Conservation (phyloP, 2,113 vertebrate genomes). For the Apteryx mantelli region DNA sequence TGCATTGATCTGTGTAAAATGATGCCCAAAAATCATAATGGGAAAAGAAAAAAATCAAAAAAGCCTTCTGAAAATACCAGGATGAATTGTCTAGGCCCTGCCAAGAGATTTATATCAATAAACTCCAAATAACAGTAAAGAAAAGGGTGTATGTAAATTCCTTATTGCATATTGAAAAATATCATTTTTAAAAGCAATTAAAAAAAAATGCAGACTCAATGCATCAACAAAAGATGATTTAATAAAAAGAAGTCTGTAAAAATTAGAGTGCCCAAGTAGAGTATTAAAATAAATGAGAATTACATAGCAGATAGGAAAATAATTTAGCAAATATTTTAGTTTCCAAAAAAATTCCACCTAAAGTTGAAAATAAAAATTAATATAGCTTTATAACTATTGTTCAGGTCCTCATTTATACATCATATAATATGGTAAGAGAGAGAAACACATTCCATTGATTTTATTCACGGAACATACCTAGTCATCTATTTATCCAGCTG, state of each 20-base stretch:
- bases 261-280: background rate
- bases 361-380: background rate
- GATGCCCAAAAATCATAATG: rapidly evolving
- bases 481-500: background rate
- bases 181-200: background rate
- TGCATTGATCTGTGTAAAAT: background rate
- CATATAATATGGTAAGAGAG: background rate
- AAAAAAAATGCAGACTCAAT: background rate
- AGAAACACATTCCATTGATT: background rate
- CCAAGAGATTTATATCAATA: background rate
- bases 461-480: background rate
- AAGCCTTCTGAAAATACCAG: background rate
- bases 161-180: background rate
- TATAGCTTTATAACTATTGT: background rate
- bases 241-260: background rate
- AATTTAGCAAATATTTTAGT: background rate
- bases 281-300: background rate
- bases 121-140: background rate
- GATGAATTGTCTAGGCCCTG: background rate
- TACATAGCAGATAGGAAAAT: background rate
- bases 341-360: background rate
- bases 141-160: background rate
- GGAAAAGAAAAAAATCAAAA: background rate
- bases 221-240: background rate
- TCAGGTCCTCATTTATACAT: background rate